Percentiles rank a stretch among this genome's conserved stretches.
Evolutionary conservation across 1,140 invertebrate genomes (phyloP).

Genomic region (Teleogryllus occipitalis): DNA sequence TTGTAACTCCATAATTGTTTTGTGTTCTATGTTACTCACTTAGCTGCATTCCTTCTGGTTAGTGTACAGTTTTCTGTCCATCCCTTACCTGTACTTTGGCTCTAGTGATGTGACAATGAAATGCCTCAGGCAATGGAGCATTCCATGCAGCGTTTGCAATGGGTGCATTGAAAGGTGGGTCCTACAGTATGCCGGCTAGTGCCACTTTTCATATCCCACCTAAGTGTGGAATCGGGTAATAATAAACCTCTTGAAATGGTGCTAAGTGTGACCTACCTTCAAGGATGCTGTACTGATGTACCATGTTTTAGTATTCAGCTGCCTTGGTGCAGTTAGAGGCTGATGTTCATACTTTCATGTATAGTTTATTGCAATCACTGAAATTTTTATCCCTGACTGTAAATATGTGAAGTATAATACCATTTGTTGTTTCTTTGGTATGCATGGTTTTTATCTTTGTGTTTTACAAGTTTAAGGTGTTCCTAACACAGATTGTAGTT

Average conservation of each 20-base stretch:
- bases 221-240: not conserved
- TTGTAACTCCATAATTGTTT: too few relatives aligned
- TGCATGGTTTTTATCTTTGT: not conserved
- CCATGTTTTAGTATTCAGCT: not conserved
- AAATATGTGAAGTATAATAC: not conserved
- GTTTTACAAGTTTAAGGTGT: not conserved
- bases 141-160: not conserved
- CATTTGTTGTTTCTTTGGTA: not conserved
- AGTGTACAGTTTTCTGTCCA: too few relatives aligned
- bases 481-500: constrained; percentile 1
- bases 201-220: not conserved
- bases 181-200: not conserved
- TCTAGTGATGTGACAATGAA: too few relatives aligned
- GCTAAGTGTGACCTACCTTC: constrained; percentile 3
- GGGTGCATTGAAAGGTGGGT: not conserved
- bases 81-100: too few relatives aligned
- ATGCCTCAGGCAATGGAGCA: not conserved
- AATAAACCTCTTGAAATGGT: not conserved
- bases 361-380: not conserved
- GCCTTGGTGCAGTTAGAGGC: not conserved
- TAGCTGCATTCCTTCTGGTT: too few relatives aligned
- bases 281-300: not conserved
- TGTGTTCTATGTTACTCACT: too few relatives aligned
- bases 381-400: constrained; percentile 1
- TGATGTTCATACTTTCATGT: constrained; percentile 5